phyloP scores from a whole-genome alignment of 2,797 vertebrate species.

The Gymnoscopelus microlampas region DNA sequence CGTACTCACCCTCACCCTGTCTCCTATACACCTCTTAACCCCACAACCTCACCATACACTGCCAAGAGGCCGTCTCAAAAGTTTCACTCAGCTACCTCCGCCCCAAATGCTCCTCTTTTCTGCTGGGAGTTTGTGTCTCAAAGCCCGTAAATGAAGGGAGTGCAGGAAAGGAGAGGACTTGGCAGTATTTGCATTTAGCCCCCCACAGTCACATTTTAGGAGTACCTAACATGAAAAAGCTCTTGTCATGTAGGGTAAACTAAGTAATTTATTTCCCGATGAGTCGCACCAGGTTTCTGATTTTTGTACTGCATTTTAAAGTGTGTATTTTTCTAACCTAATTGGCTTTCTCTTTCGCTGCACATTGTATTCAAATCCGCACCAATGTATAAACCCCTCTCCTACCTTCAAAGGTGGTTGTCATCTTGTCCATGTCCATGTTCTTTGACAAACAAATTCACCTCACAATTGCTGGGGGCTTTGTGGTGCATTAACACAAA shows the following conservation, averaged over 20 bases:
- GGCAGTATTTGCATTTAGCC: neutral
- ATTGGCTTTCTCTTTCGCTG: slow-evolving; percentile 25
- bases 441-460: neutral
- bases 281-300: neutral
- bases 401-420: no score
- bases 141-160: slow-evolving; percentile 44
- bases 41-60: slow-evolving; percentile 47
- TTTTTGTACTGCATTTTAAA: slow-evolving; percentile 51
- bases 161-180: slow-evolving; percentile 20
- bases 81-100: slow-evolving; percentile 35
- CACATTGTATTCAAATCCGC: neutral
- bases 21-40: slow-evolving; percentile 15
- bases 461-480: neutral
- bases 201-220: neutral
- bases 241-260: slow-evolving; percentile 8
- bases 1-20: neutral
- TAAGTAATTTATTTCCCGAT: slow-evolving; percentile 37
- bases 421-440: no score
- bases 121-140: slow-evolving; percentile 20
- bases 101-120: slow-evolving; percentile 18
- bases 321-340: slow-evolving; percentile 68
- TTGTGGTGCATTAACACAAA: neutral
- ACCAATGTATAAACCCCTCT: neutral
- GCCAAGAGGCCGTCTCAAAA: slow-evolving; percentile 35
- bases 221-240: slow-evolving; percentile 18